Evolutionary conservation across 1,140 invertebrate genomes (phyloP), one percentile per base, ranked within the genome.

Genomic region (Spodoptera frugiperda): DNA sequence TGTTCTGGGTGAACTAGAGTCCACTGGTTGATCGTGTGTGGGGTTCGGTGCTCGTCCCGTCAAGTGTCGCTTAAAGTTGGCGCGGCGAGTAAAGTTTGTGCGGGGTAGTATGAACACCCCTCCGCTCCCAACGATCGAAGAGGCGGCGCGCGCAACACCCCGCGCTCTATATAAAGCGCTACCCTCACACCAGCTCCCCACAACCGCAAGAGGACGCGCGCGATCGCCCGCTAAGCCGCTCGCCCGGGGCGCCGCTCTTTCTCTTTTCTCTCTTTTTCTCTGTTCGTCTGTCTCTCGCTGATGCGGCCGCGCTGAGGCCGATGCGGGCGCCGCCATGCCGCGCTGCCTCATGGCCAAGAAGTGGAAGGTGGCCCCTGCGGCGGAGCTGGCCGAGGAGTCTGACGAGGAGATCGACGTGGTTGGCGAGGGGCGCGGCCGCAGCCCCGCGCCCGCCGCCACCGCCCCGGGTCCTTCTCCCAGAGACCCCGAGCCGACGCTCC

Each of bases 301-400:
- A 92, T 92, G 89, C 85, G 87, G 88, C 84, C 86, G 88, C 87
- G 88, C 89, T 89, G 87, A 91, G 87, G 89, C 91, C 89, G 92
- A 94, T 94, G 93, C 91, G 80, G 91, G 92, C 90, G 87, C 91
- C 94, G 94, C 92, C 88, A 97, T 97, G 97, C 97, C 97, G 93
- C 97, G 97, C 89, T 97, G 97, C 95, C 95, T 97, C 87, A 98
- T 98, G 97, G 97, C 97, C 84, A 98, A 98, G 94, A 98, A 98
- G 95, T 98, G 97, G 97, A 98, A 98, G 95, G 96, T 96, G 84
- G 97, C 97, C 94, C 96, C 97, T 82, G 97, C 97, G 96, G 95
- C 96, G 86, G 96, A 96, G 89, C 95, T 96, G 82, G 94, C 94
- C 78, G 96, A 96, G 79, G 96, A 97, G 76, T 97, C 97, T 78